These are phyloP conservation scores for Semaprochilodus insignis DNA, from an alignment of 2,797 vertebrate species.

Conservation along the genomic window DNA sequence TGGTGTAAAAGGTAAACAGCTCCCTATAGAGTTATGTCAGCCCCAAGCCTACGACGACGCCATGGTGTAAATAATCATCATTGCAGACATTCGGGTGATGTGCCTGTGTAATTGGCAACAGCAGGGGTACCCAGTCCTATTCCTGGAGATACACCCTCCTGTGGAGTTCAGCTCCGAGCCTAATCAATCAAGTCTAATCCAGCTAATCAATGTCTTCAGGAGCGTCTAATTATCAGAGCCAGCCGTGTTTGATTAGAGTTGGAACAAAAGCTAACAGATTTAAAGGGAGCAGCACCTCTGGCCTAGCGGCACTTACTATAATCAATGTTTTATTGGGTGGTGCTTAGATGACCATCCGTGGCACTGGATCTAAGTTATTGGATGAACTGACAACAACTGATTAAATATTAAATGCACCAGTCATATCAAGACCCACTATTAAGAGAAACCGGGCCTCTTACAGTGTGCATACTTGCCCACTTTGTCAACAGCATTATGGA, in stretches of 20 bases:
- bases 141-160: not conserved
- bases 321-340: not conserved
- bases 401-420: not conserved
- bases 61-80: not conserved
- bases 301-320: not conserved
- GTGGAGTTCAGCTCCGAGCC: not conserved
- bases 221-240: not conserved
- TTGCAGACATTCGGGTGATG: not conserved
- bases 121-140: slow-evolving; percentile 12
- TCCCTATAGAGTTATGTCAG: not conserved
- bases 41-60: not conserved
- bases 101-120: slow-evolving; percentile 35
- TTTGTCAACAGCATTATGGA: not conserved
- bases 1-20: not conserved
- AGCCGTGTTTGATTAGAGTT: not conserved
- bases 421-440: not conserved
- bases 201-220: slow-evolving; percentile 6
- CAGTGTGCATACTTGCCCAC: not conserved
- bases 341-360: not conserved
- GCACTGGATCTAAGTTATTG: not conserved
- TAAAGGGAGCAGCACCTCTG: not conserved
- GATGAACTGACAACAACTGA: not conserved
- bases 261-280: not conserved
- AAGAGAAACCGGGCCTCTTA: not conserved
- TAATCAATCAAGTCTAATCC: slow-evolving; percentile 17